These are phyloP conservation scores for Tenebrio molitor DNA, from an alignment of 1,140 invertebrate genomes.

Conservation along the genomic window DNA sequence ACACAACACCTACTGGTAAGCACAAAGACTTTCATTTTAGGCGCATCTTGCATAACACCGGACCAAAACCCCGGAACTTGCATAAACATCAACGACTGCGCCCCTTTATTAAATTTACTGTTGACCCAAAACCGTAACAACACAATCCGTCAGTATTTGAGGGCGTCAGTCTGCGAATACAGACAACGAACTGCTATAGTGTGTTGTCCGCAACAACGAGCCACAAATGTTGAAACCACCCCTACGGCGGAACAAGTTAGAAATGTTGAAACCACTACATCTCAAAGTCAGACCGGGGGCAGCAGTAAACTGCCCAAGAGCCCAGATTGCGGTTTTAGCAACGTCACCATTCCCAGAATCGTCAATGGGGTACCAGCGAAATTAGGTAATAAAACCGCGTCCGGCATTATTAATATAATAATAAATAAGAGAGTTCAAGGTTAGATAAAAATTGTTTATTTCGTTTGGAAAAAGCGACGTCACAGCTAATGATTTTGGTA, in stretches of 20 bases:
- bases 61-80: conserved; percentile 66
- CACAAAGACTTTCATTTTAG: too few species aligned
- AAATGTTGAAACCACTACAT: not conserved
- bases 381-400: conserved; percentile 8
- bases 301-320: conserved; percentile 51
- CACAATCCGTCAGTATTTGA: conserved; percentile 65
- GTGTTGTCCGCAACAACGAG: conserved; percentile 66
- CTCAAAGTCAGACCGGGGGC: conserved; percentile 60
- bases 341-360: not conserved
- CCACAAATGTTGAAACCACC: conserved; percentile 4
- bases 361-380: conserved; percentile 16
- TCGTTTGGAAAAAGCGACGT: not conserved
- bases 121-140: conserved; percentile 54
- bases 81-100: conserved; percentile 67
- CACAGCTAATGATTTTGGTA: not conserved
- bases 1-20: too few species aligned
- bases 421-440: conserved; percentile 11
- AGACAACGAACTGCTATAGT: conserved; percentile 69
- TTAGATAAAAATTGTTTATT: not conserved
- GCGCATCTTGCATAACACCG: conserved; percentile 60
- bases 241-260: not conserved
- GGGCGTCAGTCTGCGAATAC: conserved; percentile 70
- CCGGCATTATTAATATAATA: not conserved
- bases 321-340: conserved; percentile 7
- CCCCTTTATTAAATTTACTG: conserved; percentile 65